Evolutionary conservation across 2,113 vertebrate species (phyloP).

Genomic region (Nerophis ophidion): DNA sequence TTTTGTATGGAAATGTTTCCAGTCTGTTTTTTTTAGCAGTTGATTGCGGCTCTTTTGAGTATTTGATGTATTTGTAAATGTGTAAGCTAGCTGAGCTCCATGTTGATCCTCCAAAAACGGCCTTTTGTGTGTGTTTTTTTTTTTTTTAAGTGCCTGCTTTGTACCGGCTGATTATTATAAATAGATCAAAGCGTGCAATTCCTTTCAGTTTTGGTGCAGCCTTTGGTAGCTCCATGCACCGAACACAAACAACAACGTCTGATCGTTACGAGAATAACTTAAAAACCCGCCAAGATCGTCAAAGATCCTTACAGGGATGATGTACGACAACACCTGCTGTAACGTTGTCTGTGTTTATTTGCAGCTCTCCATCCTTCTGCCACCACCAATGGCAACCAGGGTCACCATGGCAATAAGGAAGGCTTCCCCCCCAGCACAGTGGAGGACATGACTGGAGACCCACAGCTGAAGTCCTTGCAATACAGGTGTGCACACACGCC

Average conservation of each 20-base stretch:
- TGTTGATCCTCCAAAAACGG: not conserved
- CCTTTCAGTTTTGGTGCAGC: not conserved
- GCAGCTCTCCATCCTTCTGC: slow-evolving; percentile 16
- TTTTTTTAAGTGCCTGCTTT: not conserved
- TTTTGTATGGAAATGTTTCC: slow-evolving; percentile 12
- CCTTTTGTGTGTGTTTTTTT: slow-evolving; percentile 13
- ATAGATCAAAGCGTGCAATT: not conserved
- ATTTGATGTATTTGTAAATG: not conserved
- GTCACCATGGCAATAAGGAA: slow-evolving; percentile 32
- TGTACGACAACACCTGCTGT: not conserved
- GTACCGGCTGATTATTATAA: slow-evolving; percentile 5
- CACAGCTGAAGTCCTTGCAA: not conserved
- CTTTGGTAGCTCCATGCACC: not conserved
- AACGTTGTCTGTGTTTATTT: not conserved
- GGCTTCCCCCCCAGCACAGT: slow-evolving; percentile 40
- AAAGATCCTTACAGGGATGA: not conserved
- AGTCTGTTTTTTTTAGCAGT: slow-evolving; percentile 3
- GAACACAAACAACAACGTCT: not conserved
- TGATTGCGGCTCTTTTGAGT: not conserved
- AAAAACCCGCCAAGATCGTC: too few relatives aligned
- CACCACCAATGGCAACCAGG: slow-evolving; percentile 21
- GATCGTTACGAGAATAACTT: not conserved
- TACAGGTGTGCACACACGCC: slow-evolving; percentile 31
- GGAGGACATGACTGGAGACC: slow-evolving; percentile 46
- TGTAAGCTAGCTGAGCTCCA: slow-evolving; percentile 6